Percentiles rank a stretch among this genome's conserved stretches.
Evolutionary conservation across 1,140 invertebrate genomes (phyloP).

Genomic region (Anastrepha ludens): DNA sequence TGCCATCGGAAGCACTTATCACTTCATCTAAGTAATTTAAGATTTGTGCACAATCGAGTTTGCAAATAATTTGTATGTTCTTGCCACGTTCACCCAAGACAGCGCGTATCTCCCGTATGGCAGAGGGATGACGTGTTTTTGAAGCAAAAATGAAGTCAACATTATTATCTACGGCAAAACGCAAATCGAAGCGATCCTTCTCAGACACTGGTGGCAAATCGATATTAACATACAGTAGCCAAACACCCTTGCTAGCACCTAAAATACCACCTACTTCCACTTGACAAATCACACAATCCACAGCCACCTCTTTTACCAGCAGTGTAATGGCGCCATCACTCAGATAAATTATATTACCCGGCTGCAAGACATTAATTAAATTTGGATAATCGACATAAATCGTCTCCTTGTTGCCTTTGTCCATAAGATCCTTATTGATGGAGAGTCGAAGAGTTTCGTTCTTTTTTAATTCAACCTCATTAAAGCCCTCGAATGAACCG

Average conservation of each 20-base stretch:
- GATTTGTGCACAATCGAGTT: constrained; percentile 98
- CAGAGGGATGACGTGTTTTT: constrained; percentile 94
- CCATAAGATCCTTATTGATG: constrained; percentile 86
- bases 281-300: constrained; percentile 79
- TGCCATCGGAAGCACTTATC: constrained; percentile 92
- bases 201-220: constrained; percentile 98
- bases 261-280: constrained; percentile 97
- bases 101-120: constrained; percentile 89
- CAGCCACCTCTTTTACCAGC: constrained; percentile 81
- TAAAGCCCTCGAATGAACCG: constrained; percentile 86
- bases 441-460: constrained; percentile 90
- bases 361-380: constrained; percentile 92
- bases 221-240: constrained; percentile 93
- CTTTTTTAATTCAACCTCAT: constrained; percentile 83
- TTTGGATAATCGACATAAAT: constrained; percentile 87
- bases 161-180: constrained; percentile 94
- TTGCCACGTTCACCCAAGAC: constrained; percentile 94
- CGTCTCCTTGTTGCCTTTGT: constrained; percentile 86
- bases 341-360: constrained; percentile 89
- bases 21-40: constrained; percentile 95
- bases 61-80: constrained; percentile 94
- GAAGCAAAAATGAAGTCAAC: constrained; percentile 99
- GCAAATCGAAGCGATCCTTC: constrained; percentile 94
- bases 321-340: constrained; percentile 98
- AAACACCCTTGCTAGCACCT: constrained; percentile 95